Evolutionary conservation across 2,888 invertebrate genomes (phyloP).

Genomic region (Aleiodes leptofemur): DNA sequence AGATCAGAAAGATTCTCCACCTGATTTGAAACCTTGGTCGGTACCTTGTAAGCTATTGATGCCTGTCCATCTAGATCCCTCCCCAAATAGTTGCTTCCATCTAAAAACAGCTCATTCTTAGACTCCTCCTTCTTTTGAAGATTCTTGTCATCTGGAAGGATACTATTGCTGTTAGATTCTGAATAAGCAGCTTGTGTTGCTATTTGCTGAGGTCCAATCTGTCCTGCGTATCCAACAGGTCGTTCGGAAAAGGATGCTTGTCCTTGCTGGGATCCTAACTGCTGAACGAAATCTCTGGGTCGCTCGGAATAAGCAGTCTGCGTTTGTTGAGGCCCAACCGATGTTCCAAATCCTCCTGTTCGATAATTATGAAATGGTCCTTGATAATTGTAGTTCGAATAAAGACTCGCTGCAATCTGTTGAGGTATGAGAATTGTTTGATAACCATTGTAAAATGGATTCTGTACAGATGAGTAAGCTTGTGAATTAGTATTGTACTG

Average conservation of each 20-base stretch:
- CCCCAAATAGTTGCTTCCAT: conserved; percentile 66
- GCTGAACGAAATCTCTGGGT: no score
- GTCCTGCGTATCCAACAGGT: no score
- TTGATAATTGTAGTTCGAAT: background rate
- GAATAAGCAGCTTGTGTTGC: no score
- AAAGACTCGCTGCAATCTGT: background rate
- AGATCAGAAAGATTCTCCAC: conserved; percentile 59
- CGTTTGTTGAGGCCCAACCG: background rate
- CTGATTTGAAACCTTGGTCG: conserved; percentile 61
- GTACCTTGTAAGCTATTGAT: conserved; percentile 61
- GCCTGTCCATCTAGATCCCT: conserved; percentile 67
- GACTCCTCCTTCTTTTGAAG: background rate
- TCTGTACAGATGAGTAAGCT: conserved; percentile 45
- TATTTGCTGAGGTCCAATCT: no score
- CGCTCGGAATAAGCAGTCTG: conserved; percentile 17
- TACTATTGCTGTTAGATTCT: conserved; percentile 44
- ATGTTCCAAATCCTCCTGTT: no score
- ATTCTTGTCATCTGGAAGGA: conserved; percentile 43
- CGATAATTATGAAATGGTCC: conserved; percentile 41
- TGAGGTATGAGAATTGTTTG: conserved; percentile 11
- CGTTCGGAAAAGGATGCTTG: no score
- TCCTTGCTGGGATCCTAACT: no score
- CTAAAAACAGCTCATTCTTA: conserved; percentile 62
- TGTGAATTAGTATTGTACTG: conserved; percentile 53
- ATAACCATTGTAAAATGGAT: conserved; percentile 47